Percentiles rank a stretch among this genome's conserved stretches.
Conservation (phyloP, 2,797 vertebrate genomes). For the Denticeps clupeoides region DNA sequence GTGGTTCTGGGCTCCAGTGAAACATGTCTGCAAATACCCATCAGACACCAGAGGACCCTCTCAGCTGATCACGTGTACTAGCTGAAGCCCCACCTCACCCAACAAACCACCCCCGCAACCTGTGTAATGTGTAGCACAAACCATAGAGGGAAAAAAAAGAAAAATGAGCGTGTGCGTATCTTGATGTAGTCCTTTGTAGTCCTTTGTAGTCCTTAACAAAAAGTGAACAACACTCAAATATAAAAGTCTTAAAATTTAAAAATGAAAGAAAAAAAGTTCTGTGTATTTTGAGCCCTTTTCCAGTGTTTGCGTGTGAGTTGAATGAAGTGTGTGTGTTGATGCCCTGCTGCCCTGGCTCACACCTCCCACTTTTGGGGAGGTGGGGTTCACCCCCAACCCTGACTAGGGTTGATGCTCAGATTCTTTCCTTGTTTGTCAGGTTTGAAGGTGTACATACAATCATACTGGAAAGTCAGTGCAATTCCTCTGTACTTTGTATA, state of each 20-base stretch:
- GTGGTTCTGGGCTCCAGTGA: conserved; percentile 14
- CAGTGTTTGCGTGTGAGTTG: conserved; percentile 64
- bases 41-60: conserved; percentile 25
- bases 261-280: conserved; percentile 52
- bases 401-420: neutral
- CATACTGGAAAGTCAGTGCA: conserved; percentile 59
- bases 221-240: conserved; percentile 49
- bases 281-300: conserved; percentile 67
- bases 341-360: no score
- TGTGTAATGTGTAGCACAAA: conserved; percentile 89
- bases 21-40: conserved; percentile 7
- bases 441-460: conserved; percentile 76
- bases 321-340: conserved; percentile 82
- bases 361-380: conserved; percentile 60
- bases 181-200: conserved; percentile 80
- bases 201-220: no score
- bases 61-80: neutral
- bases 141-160: conserved; percentile 50
- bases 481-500: conserved; percentile 66
- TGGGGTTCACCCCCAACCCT: conserved; percentile 16
- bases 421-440: conserved; percentile 22
- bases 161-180: conserved; percentile 74
- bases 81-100: conserved; percentile 22
- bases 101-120: conserved; percentile 43
- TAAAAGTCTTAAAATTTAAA: conserved; percentile 32